phyloP scores from a whole-genome alignment of 2,113 vertebrate species.

The Ceyx melanurus region DNA sequence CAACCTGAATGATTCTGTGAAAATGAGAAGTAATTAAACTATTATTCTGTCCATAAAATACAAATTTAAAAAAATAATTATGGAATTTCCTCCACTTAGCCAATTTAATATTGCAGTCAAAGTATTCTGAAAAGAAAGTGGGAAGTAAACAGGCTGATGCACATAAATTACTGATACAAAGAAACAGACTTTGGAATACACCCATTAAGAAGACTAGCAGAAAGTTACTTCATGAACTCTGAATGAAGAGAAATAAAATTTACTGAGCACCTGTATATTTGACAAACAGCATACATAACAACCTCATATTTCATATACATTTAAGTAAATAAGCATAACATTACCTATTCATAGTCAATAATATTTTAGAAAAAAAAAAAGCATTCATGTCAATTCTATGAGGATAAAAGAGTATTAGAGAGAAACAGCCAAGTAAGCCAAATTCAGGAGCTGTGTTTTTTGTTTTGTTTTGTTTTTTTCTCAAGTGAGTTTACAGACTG shows the following conservation, averaged over 20 bases:
- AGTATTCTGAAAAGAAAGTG: not conserved
- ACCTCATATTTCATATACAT: not conserved
- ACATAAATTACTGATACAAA: not conserved
- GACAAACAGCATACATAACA: not conserved
- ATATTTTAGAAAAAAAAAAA: not conserved
- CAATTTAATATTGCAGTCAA: not conserved
- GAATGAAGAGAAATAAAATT: not conserved
- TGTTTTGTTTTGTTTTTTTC: not conserved
- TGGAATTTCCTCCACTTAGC: not conserved
- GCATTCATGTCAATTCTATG: not conserved
- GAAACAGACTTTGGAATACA: not conserved
- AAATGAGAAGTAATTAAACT: not conserved
- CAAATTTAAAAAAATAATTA: not conserved
- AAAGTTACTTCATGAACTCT: not conserved
- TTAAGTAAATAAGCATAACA: not conserved
- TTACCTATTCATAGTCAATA: not conserved
- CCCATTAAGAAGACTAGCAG: not conserved
- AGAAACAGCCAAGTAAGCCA: not conserved
- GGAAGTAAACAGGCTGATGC: not conserved
- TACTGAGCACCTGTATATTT: not conserved
- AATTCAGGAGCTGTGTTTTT: not conserved
- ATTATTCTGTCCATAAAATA: not conserved
- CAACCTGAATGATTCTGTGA: not conserved
- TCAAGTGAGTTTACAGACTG: not conserved
- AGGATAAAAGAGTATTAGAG: constrained; percentile 1